Percentiles rank a stretch among this genome's conserved stretches.
Evolutionary conservation across 2,888 invertebrate species (phyloP).

Genomic region (Drosophila mayaguana): DNA sequence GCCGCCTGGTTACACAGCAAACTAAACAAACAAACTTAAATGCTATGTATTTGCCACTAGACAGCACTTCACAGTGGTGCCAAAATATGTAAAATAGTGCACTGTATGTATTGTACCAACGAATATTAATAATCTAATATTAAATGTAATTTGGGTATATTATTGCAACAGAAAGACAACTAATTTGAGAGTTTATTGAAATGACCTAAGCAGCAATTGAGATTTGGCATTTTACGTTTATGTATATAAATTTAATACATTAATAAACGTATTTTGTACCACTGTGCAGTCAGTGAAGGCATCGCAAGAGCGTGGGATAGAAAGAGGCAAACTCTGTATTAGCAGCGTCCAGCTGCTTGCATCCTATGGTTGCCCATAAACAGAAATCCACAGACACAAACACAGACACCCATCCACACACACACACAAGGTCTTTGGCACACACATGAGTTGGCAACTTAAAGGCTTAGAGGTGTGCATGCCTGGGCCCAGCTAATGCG

Average conservation of each 20-base stretch:
- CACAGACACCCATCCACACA: not conserved
- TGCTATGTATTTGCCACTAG: conserved; percentile 63
- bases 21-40: conserved; percentile 73
- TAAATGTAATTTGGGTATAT: not conserved
- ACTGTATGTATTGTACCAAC: too few species aligned
- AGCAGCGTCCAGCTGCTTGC: conserved; percentile 25
- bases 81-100: conserved; percentile 1
- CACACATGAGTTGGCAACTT: conserved; percentile 65
- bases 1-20: conserved; percentile 42
- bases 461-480: conserved; percentile 68
- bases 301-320: not conserved
- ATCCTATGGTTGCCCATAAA: conserved; percentile 25
- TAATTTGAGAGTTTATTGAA: not conserved
- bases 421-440: not conserved
- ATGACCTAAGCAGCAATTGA: not conserved
- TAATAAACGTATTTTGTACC: too few species aligned
- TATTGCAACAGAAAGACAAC: not conserved
- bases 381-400: not conserved
- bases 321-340: not conserved
- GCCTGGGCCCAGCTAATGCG: conserved; percentile 61
- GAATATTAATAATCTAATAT: not conserved
- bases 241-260: too few species aligned
- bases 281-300: conserved; percentile 42
- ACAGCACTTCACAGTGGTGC: conserved; percentile 38
- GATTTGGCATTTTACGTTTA: not conserved